Evolutionary conservation across 2,888 invertebrate genomes (phyloP).

Genomic region (Monochamus alternatus): DNA sequence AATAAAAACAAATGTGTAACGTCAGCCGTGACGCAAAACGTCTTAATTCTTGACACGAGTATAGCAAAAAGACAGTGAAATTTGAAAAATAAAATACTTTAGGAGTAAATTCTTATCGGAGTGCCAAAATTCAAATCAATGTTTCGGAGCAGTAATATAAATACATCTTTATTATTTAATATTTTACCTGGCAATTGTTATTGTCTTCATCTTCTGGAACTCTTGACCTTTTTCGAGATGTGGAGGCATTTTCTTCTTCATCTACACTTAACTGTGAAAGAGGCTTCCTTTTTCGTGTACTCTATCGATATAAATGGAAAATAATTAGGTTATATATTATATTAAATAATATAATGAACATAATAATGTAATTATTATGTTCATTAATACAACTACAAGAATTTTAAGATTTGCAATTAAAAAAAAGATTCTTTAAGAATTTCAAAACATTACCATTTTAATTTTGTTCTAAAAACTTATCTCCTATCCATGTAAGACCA

Average conservation of each 20-base stretch:
- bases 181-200: conserved; percentile 33
- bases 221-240: conserved; percentile 44
- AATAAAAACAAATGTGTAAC: too few species aligned
- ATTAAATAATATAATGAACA: too few species aligned
- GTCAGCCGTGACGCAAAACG: too few species aligned
- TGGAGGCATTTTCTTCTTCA: conserved; percentile 42
- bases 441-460: background rate
- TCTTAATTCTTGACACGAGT: too few species aligned
- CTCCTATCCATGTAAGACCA: too few species aligned
- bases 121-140: too few species aligned
- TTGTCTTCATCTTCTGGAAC: conserved; percentile 21
- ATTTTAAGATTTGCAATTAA: too few species aligned
- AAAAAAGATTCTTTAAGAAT: background rate
- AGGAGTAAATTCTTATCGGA: too few species aligned
- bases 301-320: background rate
- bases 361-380: background rate
- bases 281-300: conserved; percentile 50
- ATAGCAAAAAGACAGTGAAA: background rate
- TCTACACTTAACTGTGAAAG: conserved; percentile 48
- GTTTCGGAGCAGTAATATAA: background rate
- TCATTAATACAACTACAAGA: too few species aligned
- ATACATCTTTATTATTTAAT: background rate
- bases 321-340: background rate
- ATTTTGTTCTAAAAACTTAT: background rate
- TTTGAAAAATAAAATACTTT: background rate